Percentiles rank a stretch among this genome's conserved stretches.
Evolutionary conservation across 2,888 invertebrate genomes (phyloP).

Genomic region (Mythimna pallens): DNA sequence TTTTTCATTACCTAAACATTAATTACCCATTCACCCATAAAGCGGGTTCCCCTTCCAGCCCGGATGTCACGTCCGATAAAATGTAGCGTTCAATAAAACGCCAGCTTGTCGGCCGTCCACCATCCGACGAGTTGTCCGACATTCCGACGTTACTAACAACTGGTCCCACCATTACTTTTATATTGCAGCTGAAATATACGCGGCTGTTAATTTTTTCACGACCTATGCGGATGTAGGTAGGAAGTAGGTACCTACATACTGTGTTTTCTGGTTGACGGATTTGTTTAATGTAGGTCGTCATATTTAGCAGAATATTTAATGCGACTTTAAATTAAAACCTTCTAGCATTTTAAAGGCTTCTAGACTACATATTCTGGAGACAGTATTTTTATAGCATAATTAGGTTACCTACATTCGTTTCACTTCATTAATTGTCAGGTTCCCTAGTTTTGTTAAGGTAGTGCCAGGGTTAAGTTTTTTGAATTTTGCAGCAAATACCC

Average conservation of each 20-base stretch:
- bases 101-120: slow-evolving; percentile 26
- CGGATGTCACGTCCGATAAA: slow-evolving; percentile 50
- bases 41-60: neutral
- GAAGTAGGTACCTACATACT: neutral
- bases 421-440: too few species aligned
- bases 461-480: too few species aligned
- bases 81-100: slow-evolving; percentile 57
- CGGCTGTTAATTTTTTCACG: slow-evolving; percentile 22
- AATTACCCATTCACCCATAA: neutral
- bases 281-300: neutral
- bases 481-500: too few species aligned
- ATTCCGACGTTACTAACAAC: slow-evolving; percentile 47
- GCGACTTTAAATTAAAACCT: neutral
- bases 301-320: neutral
- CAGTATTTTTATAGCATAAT: neutral
- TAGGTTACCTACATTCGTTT: too few species aligned
- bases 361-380: neutral
- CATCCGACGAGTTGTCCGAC: slow-evolving; percentile 11
- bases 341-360: neutral
- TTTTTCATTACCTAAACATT: neutral
- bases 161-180: slow-evolving; percentile 44
- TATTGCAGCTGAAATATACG: slow-evolving; percentile 35
- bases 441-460: too few species aligned
- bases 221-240: neutral
- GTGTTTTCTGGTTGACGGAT: slow-evolving; percentile 6